Base-by-base conservation (phyloP, 2,888 invertebrate species). In the Mimas tiliae region DNA sequence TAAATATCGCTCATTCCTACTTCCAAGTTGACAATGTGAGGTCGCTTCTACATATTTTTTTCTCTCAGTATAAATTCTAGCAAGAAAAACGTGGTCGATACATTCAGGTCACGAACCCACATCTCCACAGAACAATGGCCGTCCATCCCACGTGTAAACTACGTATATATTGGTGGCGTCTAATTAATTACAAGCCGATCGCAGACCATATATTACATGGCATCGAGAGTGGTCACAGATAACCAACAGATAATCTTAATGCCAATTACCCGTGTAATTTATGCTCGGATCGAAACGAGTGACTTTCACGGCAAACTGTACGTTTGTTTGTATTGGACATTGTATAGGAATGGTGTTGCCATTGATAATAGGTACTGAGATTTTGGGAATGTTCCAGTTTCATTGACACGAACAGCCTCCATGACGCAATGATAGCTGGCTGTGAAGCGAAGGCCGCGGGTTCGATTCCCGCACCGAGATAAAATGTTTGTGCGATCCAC, bases 241-340 rank as follows among this genome's bases (percentile, higher is more conserved):
- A 42, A 16, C 58, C 58, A 38, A 19, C 12, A 19, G 58, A 58
- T 58, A 58, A 58, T 38, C 58, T 58, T 19, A 38, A 42, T n/a
- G 38, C 19, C 58, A 58, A 58, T 58, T 58, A 58, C 58, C 6
- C 12, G 19, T 38, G 58, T 58, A 19, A 58, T 58, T 58, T 58
- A 58, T 58, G 38, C 19, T 38, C 58, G 12, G 38, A 42, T 42
- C 19, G 53, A 53, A 33, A 14, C 58, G 4, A 42, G 11, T 19
- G 58, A 50, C 58, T 58, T 58, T 19, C 42, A 0, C 19, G 38
- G 42, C 21, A 42, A 50, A 50, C 50, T 50, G 50, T 50, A 19
- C 19, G 50, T 50, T 50, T 50, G 19, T 50, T 50, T 50, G 50
- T 50, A 9, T 19, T 50, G 16, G 16, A 50, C 19, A 50, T 0